Conservation (phyloP, 2,888 invertebrate species). For the Brenthis hecate region DNA sequence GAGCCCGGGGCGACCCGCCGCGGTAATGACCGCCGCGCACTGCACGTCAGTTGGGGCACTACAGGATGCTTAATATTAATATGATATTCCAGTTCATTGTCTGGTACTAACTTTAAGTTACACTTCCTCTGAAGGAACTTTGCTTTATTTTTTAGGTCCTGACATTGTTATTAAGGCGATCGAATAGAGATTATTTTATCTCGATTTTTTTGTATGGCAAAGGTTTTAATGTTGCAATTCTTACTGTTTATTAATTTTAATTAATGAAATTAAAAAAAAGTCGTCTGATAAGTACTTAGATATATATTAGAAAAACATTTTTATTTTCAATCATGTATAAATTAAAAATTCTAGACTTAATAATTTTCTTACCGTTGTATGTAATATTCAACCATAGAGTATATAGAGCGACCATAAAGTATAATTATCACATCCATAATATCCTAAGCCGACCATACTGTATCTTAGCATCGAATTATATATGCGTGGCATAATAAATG, state of each 20-base stretch:
- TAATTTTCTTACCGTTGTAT: background rate
- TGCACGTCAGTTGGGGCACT: slow-evolving; percentile 31
- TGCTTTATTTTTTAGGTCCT: background rate
- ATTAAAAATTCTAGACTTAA: no score
- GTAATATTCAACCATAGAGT: background rate
- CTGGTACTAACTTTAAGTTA: background rate
- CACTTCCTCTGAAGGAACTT: background rate
- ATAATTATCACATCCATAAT: slow-evolving; percentile 8
- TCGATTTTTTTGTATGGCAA: no score
- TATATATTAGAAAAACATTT: no score
- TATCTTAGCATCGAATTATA: slow-evolving; percentile 62
- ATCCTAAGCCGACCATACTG: slow-evolving; percentile 37
- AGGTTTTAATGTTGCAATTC: no score
- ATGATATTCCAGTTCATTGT: slow-evolving; percentile 4
- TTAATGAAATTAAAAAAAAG: no score
- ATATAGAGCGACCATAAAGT: slow-evolving; percentile 7
- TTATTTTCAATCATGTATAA: no score
- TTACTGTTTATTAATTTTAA: no score
- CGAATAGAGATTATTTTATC: no score
- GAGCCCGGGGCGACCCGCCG: slow-evolving; percentile 49
- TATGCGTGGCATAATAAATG: slow-evolving; percentile 78
- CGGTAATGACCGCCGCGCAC: slow-evolving; percentile 57
- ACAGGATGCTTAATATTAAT: slow-evolving; percentile 30
- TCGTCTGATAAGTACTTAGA: no score
- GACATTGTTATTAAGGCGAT: background rate